Evolutionary conservation across 2,113 vertebrate species (phyloP), one percentile per base, ranked within the genome.

Genomic region (Promerops cafer): DNA sequence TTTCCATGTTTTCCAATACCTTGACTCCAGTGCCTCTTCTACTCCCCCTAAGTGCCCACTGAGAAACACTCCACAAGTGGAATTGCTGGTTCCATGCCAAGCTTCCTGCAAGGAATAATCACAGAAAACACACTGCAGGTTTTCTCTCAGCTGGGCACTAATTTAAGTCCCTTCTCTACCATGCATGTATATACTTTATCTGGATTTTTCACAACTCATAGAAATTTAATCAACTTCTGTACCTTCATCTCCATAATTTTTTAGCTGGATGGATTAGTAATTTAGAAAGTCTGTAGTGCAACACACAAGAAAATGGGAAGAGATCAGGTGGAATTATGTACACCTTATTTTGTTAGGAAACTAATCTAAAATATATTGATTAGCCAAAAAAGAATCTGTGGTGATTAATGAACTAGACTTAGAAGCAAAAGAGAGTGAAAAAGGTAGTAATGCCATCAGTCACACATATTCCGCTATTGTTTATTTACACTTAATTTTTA

Each of bases 391-490:
- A 70, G 16, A 89, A 77, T 37, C 20, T 0, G 0, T 19, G 26
- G 54, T 21, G 13, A 61, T 50, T 76, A 83, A 53, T 21, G 22
- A 86, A 64, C 14, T 39, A 30, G 31, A 57, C 35, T 60, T 28
- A 10, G 33, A 57, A 75, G 23, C 5, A 80, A 40, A 39, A 37
- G 33, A 44, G 1, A 49, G 1, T 35, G 40, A 37, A 90, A 68
- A 80, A 72, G 6, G 35, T 37, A 47, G 16, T 17, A 59, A 68
- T 0, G 0, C 9, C 2, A 1, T 37, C 56, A 80, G 27, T 60
- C 45, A 53, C 37, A 72, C 2, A 21, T 6, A 83, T 57, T 27
- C 63, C 65, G 28, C 16, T 40, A 18, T 26, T 53, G 71, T 52
- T n/a, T 30, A 65, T 26, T 89, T 54, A 64, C 37, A 80, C 16